A percentile compares a stretch with the other conserved stretches of the same genome.
Conservation (phyloP, 2,797 vertebrate species). For the Astyanax mexicanus region DNA sequence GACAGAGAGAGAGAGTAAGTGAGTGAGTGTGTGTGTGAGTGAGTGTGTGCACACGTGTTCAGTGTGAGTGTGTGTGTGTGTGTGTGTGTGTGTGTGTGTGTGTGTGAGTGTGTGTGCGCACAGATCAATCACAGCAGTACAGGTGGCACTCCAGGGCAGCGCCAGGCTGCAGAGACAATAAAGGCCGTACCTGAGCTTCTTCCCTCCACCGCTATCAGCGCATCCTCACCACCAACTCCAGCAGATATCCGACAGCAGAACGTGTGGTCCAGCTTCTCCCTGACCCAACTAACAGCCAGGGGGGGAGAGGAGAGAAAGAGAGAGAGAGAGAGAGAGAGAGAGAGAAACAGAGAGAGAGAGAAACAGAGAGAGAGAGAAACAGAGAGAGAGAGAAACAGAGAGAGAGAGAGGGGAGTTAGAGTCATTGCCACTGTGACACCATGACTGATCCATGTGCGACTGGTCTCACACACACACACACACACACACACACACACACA, state of each 20-base stretch:
- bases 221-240: slow-evolving; percentile 60
- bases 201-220: slow-evolving; percentile 39
- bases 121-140: slow-evolving; percentile 69
- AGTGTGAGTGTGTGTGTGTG: slow-evolving; percentile 13
- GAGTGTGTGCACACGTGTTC: slow-evolving; percentile 10
- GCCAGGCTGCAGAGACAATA: slow-evolving; percentile 58
- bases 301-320: slow-evolving; percentile 56
- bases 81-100: slow-evolving; percentile 36
- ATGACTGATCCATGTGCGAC: slow-evolving; percentile 83
- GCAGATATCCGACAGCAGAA: slow-evolving; percentile 79
- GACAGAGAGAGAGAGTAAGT: too few relatives aligned
- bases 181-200: slow-evolving; percentile 74
- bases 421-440: slow-evolving; percentile 79
- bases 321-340: slow-evolving; percentile 57
- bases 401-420: slow-evolving; percentile 73
- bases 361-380: slow-evolving; percentile 57
- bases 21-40: slow-evolving; percentile 20
- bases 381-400: too few relatives aligned
- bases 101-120: slow-evolving; percentile 56
- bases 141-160: slow-evolving; percentile 66
- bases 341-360: slow-evolving; percentile 54
- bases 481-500: slow-evolving; percentile 61
- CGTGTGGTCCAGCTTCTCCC: slow-evolving; percentile 63
- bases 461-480: slow-evolving; percentile 74
- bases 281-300: slow-evolving; percentile 71